Conservation (phyloP, 2,888 invertebrate genomes). For the Caradrina clavipalpis region DNA sequence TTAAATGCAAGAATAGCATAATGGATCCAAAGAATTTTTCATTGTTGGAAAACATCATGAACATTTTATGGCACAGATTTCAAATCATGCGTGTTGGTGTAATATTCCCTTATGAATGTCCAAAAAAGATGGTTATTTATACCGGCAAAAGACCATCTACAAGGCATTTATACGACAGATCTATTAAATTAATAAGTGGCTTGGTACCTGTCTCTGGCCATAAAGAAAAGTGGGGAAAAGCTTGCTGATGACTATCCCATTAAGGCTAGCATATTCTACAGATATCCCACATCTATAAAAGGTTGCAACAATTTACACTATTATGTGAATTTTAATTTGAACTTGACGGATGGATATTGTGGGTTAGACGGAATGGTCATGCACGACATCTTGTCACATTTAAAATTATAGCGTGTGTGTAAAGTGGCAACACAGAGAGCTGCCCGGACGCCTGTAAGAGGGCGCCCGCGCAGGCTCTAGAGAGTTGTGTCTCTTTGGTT, state of each 20-base stretch:
- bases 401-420: too few relatives aligned
- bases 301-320: slow-evolving; percentile 66
- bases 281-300: slow-evolving; percentile 77
- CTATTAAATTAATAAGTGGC: slow-evolving; percentile 63
- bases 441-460: too few relatives aligned
- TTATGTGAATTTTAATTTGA: slow-evolving; percentile 61
- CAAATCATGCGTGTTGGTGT: slow-evolving; percentile 65
- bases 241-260: slow-evolving; percentile 72
- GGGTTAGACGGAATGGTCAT: slow-evolving; percentile 77
- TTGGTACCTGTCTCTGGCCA: too few relatives aligned
- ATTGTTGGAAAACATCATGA: slow-evolving; percentile 67
- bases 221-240: slow-evolving; percentile 45
- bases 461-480: too few relatives aligned
- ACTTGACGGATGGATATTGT: slow-evolving; percentile 66
- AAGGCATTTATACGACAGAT: slow-evolving; percentile 68
- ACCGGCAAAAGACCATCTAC: slow-evolving; percentile 61
- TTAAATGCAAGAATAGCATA: slow-evolving; percentile 65
- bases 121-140: slow-evolving; percentile 66
- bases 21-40: slow-evolving; percentile 56
- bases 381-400: slow-evolving; percentile 70
- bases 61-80: slow-evolving; percentile 72
- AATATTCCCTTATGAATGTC: slow-evolving; percentile 71
- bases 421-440: too few relatives aligned
- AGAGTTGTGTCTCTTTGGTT: too few relatives aligned
- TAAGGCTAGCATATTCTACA: slow-evolving; percentile 69